Evolutionary conservation across 2,113 vertebrate species (phyloP).

Genomic region (Chaetops frenatus): DNA sequence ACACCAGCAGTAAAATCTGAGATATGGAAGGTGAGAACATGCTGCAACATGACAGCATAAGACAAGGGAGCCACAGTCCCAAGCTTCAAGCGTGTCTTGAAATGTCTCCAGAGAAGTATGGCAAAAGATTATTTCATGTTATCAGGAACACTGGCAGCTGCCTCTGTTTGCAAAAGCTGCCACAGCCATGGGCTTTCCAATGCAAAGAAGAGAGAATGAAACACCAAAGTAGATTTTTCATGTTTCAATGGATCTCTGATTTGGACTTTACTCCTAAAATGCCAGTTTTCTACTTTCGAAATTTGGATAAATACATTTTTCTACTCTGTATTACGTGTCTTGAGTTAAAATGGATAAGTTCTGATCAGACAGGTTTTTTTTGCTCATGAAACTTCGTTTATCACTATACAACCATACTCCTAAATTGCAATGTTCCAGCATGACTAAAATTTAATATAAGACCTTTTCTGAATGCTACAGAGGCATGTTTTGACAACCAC

Average conservation of each 20-base stretch:
- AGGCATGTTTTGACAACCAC: not conserved
- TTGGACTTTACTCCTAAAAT: not conserved
- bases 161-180: not conserved
- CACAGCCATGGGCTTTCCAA: not conserved
- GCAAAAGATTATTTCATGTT: not conserved
- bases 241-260: not conserved
- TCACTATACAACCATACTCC: not conserved
- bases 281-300: not conserved
- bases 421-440: not conserved
- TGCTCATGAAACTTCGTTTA: not conserved
- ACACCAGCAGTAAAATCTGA: not conserved
- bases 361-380: not conserved
- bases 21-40: not conserved
- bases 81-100: not conserved
- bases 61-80: not conserved
- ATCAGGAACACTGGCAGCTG: not conserved
- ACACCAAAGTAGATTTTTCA: not conserved
- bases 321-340: not conserved
- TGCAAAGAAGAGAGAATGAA: not conserved
- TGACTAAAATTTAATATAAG: not conserved
- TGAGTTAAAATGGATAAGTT: not conserved
- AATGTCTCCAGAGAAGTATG: not conserved
- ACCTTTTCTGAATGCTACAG: not conserved
- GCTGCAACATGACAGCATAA: accelerated
- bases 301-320: not conserved